Evolutionary conservation across 1,140 invertebrate genomes (phyloP).

Genomic region (Probaryconus sp.): DNA sequence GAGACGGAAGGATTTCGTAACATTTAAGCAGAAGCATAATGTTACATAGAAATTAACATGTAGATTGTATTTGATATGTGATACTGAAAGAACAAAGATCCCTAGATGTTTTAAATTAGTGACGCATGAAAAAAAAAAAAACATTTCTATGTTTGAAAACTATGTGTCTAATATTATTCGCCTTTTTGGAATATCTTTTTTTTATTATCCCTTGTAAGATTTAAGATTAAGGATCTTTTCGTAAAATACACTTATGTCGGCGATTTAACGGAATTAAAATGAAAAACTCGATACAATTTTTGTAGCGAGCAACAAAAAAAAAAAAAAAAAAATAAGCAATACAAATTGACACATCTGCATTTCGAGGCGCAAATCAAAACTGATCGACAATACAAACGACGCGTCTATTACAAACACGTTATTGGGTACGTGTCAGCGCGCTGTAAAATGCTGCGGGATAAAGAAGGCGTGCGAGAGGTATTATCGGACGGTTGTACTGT

Average conservation of each 20-base stretch:
- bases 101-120: too few species aligned
- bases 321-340: conserved; percentile 32
- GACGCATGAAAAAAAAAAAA: too few species aligned
- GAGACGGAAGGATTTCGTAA: conserved; percentile 1
- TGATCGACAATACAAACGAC: conserved; percentile 52
- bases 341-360: conserved; percentile 44
- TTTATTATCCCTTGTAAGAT: too few species aligned
- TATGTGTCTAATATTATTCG: too few species aligned
- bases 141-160: too few species aligned
- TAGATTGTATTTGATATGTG: too few species aligned
- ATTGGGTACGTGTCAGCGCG: conserved; percentile 59
- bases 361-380: conserved; percentile 47
- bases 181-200: too few species aligned
- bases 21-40: neutral
- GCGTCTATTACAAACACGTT: conserved; percentile 58
- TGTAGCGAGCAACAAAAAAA: conserved; percentile 45
- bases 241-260: too few species aligned
- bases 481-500: conserved; percentile 56
- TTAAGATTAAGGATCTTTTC: too few species aligned
- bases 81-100: too few species aligned
- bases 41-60: too few species aligned
- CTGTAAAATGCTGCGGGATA: conserved; percentile 55
- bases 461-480: conserved; percentile 59
- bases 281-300: conserved; percentile 38
- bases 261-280: neutral